Evolutionary conservation across 2,113 vertebrate species (phyloP), one percentile per base, ranked within the genome.

Genomic region (Hypomesus transpacificus): DNA sequence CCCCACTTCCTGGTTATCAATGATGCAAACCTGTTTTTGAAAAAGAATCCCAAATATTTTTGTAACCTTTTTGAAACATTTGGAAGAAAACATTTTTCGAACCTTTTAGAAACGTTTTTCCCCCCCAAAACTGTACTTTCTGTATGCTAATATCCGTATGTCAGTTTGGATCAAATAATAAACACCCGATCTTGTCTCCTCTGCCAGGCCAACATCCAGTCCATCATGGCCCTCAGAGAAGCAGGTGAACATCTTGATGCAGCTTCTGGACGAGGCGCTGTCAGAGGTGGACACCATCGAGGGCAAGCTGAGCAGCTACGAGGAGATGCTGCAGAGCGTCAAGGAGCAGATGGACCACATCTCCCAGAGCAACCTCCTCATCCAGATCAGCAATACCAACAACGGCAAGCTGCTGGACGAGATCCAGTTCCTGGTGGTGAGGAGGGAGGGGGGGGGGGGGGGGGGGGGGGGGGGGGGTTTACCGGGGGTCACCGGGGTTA

Each of bases 261-360:
- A 95, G 74, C 86, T 99, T 80, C 89, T 99, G 81, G 97, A 99
- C 68, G 95, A 98, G 80, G 95, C 97, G 0, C 87, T 99, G 56
- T 89, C 89, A 17, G 97, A 99, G 81, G 97, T 98, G 82, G 97
- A 98, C 85, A 95, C 95, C 86, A 98, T 99, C 2, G 97, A 99
- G 81, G 86, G 93, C 31, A 99, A 98, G 82, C 88, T 99, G 85
- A 96, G 96, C 89, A 98, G 96, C 89, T 99, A 99, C 0, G 97
- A 99, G 86, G 97, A 99, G 88, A 99, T 98, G 97, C 94, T 99
- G 31, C 97, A 98, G 85, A 98, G 96, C 1, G 97, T 99, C 16
- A 98, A 98, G 84, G 96, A 99, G 31, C 97, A 99, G 89, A 99
- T 99, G 97, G 97, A 99, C 86, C 97, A 99, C 80, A 98, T 99